These are phyloP conservation scores for Agapornis canus DNA, from an alignment of 2,797 vertebrate species.

Conservation along the genomic window DNA sequence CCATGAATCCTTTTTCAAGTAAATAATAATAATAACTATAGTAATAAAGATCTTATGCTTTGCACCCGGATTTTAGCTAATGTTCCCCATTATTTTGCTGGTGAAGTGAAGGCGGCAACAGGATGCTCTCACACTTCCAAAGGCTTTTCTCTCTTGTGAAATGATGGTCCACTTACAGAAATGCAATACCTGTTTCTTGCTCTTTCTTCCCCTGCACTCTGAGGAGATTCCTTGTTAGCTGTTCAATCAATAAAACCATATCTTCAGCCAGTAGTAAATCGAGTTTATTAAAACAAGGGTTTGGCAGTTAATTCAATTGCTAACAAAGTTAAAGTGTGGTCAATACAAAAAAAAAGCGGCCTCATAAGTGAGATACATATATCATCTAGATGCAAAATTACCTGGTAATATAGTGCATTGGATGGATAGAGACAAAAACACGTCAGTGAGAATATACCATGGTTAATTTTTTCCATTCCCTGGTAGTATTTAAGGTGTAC, in stretches of 20 bases:
- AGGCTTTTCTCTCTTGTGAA: neutral
- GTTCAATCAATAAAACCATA: neutral
- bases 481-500: neutral
- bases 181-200: neutral
- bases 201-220: neutral
- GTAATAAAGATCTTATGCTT: neutral
- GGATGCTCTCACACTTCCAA: neutral
- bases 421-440: neutral
- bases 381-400: neutral
- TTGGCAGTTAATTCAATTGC: conserved; percentile 21
- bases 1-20: neutral
- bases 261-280: conserved; percentile 4
- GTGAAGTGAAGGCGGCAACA: neutral
- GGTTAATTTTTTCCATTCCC: neutral
- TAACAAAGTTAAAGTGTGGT: neutral
- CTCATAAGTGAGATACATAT: neutral
- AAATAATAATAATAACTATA: neutral
- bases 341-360: neutral
- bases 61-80: neutral
- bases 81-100: neutral
- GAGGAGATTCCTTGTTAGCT: neutral
- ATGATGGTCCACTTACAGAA: neutral
- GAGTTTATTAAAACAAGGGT: conserved; percentile 43
- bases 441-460: neutral
- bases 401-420: neutral